Percentiles rank a stretch among this genome's conserved stretches.
Conservation (phyloP, 2,888 invertebrate genomes). For the Ametastegia equiseti region DNA sequence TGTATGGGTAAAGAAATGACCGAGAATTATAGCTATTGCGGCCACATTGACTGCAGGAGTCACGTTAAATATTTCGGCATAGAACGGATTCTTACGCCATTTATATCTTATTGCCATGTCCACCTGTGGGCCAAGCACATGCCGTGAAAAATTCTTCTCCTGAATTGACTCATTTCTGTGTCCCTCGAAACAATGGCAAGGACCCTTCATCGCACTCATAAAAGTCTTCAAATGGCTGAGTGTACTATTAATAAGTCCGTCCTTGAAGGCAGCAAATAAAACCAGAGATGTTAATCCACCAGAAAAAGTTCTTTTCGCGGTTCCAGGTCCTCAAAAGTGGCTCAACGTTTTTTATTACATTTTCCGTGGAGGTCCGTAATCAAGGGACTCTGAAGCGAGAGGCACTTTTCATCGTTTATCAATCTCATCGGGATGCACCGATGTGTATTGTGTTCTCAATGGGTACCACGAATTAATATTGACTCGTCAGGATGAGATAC, state of each 20-base stretch:
- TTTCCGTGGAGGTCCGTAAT: background rate
- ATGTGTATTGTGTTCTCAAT: background rate
- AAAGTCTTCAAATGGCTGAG: constrained; percentile 18
- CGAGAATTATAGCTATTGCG: background rate
- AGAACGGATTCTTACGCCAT: background rate
- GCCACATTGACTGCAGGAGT: too few relatives aligned
- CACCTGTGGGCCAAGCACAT: background rate
- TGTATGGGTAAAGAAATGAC: background rate
- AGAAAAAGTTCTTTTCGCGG: background rate
- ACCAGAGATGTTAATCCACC: background rate
- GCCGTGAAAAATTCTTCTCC: background rate
- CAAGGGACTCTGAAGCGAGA: background rate
- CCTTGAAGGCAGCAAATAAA: background rate
- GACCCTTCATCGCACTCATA: background rate
- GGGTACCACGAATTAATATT: background rate
- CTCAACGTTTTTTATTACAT: background rate
- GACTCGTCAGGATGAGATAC: constrained; percentile 1
- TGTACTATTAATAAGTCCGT: constrained; percentile 2
- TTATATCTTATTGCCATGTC: background rate
- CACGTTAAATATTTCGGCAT: background rate
- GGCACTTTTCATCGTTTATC: too few relatives aligned
- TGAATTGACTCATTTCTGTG: background rate
- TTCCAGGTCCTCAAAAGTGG: background rate
- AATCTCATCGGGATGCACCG: background rate
- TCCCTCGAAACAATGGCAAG: constrained; percentile 3